Conservation (phyloP, 2,797 vertebrate species). For the Streptopelia turtur region DNA sequence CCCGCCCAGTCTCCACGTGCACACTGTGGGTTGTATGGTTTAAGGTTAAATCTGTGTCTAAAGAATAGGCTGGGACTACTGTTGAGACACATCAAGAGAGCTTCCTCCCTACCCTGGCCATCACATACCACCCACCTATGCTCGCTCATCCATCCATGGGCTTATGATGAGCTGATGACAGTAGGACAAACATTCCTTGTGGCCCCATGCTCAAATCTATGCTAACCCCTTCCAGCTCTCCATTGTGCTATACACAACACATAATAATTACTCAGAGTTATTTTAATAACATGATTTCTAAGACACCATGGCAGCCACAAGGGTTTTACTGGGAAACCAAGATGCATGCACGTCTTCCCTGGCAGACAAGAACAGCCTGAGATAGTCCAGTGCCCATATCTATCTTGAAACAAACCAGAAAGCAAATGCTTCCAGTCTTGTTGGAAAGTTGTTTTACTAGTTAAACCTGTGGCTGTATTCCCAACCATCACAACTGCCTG, state of each 20-base stretch:
- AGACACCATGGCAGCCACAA: not conserved
- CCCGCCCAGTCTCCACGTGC: not conserved
- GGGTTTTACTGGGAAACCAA: not conserved
- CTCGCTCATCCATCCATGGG: not conserved
- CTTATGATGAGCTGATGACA: not conserved
- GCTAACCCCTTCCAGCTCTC: not conserved
- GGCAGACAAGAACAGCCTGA: not conserved
- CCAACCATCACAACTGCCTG: not conserved
- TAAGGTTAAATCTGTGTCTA: not conserved
- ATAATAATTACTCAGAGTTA: not conserved
- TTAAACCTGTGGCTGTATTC: not conserved
- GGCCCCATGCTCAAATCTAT: not conserved
- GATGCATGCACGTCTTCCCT: not conserved
- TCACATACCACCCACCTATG: not conserved
- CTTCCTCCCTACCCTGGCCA: not conserved
- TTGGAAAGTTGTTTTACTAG: not conserved
- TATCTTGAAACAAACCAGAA: not conserved
- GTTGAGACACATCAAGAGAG: not conserved
- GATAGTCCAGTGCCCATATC: not conserved
- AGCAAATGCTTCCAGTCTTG: not conserved
- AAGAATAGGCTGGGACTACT: not conserved
- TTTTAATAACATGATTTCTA: not conserved
- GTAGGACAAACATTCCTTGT: not conserved
- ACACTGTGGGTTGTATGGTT: not conserved
- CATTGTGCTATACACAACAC: rapidly evolving